Conservation (phyloP, 2,797 vertebrate species). For the Sebastes steindachneri region DNA sequence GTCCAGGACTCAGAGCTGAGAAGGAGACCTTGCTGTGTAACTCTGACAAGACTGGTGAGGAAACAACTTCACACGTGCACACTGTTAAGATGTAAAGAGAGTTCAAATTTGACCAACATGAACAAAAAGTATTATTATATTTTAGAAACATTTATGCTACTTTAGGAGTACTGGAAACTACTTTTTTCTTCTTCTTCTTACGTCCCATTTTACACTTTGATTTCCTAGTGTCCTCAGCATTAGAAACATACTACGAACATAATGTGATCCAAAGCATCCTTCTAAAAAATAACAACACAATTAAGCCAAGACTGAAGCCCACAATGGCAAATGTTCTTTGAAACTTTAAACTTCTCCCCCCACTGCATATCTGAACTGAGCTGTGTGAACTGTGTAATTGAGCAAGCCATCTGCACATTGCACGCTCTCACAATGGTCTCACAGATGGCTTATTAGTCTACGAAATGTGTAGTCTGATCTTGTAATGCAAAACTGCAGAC, state of each 20-base stretch:
- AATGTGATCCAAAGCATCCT: not conserved
- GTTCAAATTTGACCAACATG: not conserved
- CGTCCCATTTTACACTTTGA: not conserved
- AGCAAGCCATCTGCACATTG: constrained; percentile 58
- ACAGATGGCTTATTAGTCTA: constrained; percentile 66
- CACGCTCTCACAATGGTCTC: constrained; percentile 34
- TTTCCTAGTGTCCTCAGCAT: not conserved
- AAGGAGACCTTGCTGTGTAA: constrained; percentile 98
- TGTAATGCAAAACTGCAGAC: constrained; percentile 33
- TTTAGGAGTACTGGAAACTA: not conserved
- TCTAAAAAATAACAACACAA: not conserved
- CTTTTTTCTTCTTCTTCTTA: not conserved
- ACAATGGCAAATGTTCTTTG: constrained; percentile 15
- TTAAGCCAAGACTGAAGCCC: not conserved
- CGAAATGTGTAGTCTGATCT: constrained; percentile 45
- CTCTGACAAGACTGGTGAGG: constrained; percentile 95
- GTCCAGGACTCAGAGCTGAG: constrained; percentile 91
- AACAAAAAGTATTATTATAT: not conserved
- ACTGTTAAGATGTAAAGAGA: not conserved
- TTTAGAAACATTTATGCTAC: not conserved
- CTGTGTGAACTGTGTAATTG: constrained; percentile 58
- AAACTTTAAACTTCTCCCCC: constrained; percentile 17
- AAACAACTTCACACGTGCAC: not conserved
- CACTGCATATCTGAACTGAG: constrained; percentile 27
- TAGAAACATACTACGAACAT: not conserved